Evolutionary conservation across 2,888 invertebrate genomes (phyloP), one percentile per base, ranked within the genome.

Genomic region (Andricus quercusramuli): DNA sequence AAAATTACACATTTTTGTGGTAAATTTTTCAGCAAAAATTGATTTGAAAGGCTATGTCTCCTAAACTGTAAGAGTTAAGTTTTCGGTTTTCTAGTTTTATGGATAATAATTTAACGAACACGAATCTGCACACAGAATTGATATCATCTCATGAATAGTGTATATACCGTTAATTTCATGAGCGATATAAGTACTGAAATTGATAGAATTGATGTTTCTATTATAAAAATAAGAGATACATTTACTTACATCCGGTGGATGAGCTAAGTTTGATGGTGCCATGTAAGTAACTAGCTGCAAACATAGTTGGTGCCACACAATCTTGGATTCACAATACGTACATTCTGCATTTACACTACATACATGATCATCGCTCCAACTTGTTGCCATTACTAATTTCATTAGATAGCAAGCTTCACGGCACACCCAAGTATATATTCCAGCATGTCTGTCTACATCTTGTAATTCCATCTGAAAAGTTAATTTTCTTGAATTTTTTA

Each of bases 301-400:
- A 17, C 97, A 96, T 56, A 99, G 93, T 92, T 98, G 99, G 93
- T 99, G 98, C 97, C 99, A 99, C 93, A 98, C 96, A 51, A 98
- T 97, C 44, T 97, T 96, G 79, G 98, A 97, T 91, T 98, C 98
- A 93, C 99, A 99, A 91, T 97, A 97, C 78, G 96, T 95, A 90
- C 99, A 99, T 91, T 98, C 98, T 44, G 86, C 93, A 92, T 88
- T 94, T 88, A 86, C 91, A 90, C 83, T 93, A 88, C 96, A 96
- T 22, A 93, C 92, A 86, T 95, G 95, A 83, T 94, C 94, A 77
- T 93, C 93, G 67, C 94, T 94, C 95, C 97, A 96, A 29, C 96
- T 95, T 8, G 96, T 95, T 3, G 95, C 95, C 62, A 97, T 94
- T 95, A 97, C 97, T 85, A 95, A 95, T 87, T 96, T 96, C 85